phyloP scores from a whole-genome alignment of 2,113 vertebrate species.

The Neotoma lepida region DNA sequence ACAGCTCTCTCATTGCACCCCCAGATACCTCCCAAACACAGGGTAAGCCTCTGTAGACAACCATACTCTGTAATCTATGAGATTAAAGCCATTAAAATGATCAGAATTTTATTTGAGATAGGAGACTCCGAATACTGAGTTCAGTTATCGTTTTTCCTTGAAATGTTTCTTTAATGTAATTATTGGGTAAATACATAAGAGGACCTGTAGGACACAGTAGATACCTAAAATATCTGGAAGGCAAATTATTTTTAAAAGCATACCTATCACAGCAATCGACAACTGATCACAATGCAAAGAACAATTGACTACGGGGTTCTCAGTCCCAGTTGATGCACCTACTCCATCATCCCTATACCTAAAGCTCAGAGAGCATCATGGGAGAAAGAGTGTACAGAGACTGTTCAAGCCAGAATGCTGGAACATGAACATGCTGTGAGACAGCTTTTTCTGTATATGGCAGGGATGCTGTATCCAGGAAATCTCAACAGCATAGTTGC shows the following conservation, averaged over 20 bases:
- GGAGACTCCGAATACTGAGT: neutral
- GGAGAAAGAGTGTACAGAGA: neutral
- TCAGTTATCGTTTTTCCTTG: neutral
- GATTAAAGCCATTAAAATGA: constrained; percentile 29
- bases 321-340: too few species aligned
- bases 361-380: neutral
- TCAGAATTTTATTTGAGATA: neutral
- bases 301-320: neutral
- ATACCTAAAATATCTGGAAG: neutral
- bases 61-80: neutral
- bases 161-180: neutral
- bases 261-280: neutral
- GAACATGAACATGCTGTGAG: neutral
- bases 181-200: neutral
- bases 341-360: neutral
- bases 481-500: neutral
- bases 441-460: neutral
- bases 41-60: neutral
- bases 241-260: neutral
- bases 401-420: neutral
- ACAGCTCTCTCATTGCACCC: neutral
- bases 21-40: neutral
- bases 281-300: neutral
- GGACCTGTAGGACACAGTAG: neutral
- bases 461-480: neutral